phyloP scores from a whole-genome alignment of 2,888 invertebrate genomes.

The Cotesia congregata region DNA sequence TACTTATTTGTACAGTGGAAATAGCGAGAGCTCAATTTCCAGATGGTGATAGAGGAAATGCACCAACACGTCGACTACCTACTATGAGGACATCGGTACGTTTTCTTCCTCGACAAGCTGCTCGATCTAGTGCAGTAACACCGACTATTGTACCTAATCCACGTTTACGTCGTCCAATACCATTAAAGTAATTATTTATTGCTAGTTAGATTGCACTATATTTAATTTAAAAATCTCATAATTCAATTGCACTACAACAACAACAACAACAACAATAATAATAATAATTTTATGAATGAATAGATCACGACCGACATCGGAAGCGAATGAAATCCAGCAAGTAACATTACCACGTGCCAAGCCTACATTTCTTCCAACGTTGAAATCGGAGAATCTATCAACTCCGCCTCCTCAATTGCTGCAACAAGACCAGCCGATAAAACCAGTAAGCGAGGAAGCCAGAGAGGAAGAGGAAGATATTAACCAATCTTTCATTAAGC shows the following conservation, averaged over 20 bases:
- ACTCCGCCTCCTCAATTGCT: constrained; percentile 30
- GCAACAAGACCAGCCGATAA: constrained; percentile 47
- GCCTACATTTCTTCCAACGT: constrained; percentile 14
- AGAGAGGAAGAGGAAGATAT: constrained; percentile 57
- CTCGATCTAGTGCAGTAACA: constrained; percentile 46
- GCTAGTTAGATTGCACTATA: not conserved
- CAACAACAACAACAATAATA: not conserved
- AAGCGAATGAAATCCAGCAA: constrained; percentile 20
- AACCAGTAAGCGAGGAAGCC: constrained; percentile 62
- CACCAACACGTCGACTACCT: constrained; percentile 40
- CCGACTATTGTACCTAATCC: constrained; percentile 53
- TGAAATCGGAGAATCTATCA: constrained; percentile 29
- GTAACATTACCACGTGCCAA: constrained; percentile 15
- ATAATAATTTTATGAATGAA: not conserved
- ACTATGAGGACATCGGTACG: constrained; percentile 46
- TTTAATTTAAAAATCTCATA: not conserved
- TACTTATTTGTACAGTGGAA: constrained; percentile 55
- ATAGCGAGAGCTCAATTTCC: constrained; percentile 54
- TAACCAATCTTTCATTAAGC: constrained; percentile 50
- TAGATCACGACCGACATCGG: constrained; percentile 19
- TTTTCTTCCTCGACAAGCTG: constrained; percentile 52
- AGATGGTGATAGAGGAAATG: constrained; percentile 47
- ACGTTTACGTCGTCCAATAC: constrained; percentile 55
- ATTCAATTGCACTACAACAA: not conserved
- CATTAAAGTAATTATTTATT: constrained; percentile 54